Conservation (phyloP, 2,797 vertebrate species). For the Labeo calbasu region DNA sequence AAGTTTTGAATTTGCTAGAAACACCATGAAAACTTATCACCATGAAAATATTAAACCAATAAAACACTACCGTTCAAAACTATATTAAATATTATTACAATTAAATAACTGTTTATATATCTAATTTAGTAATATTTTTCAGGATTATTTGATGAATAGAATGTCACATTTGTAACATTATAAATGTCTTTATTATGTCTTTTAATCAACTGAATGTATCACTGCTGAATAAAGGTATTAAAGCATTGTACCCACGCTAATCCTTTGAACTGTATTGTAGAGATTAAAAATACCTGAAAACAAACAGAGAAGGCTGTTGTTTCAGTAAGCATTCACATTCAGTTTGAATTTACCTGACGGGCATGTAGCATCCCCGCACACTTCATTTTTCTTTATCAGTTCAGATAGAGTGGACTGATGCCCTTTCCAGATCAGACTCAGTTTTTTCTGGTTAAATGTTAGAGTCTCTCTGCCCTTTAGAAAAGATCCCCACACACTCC, state of each 20-base stretch:
- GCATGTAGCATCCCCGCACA: background rate
- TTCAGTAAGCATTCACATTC: background rate
- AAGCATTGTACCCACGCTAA: background rate
- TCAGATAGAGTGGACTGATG: slow-evolving; percentile 6
- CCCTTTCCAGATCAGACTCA: slow-evolving; percentile 20
- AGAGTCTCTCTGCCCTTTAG: slow-evolving; percentile 23
- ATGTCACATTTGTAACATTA: background rate
- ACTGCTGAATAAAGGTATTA: background rate
- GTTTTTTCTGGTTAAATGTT: slow-evolving; percentile 7
- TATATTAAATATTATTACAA: background rate
- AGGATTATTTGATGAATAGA: background rate
- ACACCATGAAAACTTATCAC: background rate
- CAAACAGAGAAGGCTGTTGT: background rate
- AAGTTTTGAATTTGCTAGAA: background rate
- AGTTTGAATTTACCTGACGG: background rate
- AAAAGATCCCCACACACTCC: background rate
- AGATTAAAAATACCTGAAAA: background rate
- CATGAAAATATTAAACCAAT: background rate
- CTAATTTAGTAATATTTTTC: background rate
- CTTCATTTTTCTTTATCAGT: slow-evolving; percentile 17
- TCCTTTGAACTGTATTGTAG: background rate
- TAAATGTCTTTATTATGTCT: background rate
- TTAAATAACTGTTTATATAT: background rate
- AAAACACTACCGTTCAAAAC: background rate
- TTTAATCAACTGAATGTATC: background rate